These are phyloP conservation scores for Cataglyphis hispanica DNA, from an alignment of 1,140 invertebrate genomes.

Conservation along the genomic window DNA sequence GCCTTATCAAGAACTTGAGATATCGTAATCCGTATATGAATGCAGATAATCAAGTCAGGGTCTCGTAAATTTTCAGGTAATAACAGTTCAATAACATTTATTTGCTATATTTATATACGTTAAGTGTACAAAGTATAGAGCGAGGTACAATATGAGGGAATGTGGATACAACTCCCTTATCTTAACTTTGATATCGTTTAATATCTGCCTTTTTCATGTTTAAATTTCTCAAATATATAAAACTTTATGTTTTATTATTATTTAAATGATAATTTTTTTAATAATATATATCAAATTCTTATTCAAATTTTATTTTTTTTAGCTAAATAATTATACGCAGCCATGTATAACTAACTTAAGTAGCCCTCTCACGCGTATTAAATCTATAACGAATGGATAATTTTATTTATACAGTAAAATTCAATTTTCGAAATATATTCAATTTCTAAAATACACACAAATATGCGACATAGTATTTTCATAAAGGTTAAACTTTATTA, in stretches of 20 bases:
- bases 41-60: background rate
- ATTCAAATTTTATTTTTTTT: background rate
- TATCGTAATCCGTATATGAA: background rate
- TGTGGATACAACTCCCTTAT: background rate
- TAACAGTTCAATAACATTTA: constrained; percentile 35
- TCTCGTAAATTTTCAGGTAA: background rate
- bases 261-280: background rate
- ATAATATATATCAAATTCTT: background rate
- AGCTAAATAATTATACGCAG: background rate
- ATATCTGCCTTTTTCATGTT: background rate
- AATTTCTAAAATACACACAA: constrained; percentile 39
- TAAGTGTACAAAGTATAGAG: constrained; percentile 38
- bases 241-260: background rate
- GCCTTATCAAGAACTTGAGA: constrained; percentile 18
- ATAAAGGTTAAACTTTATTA: constrained; percentile 70
- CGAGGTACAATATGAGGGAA: constrained; percentile 29
- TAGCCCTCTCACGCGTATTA: background rate
- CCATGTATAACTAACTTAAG: constrained; percentile 5
- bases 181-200: background rate
- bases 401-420: background rate
- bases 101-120: constrained; percentile 33
- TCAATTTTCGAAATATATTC: constrained; percentile 25
- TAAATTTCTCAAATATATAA: constrained; percentile 4
- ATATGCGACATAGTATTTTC: constrained; percentile 49
- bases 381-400: constrained; percentile 19